phyloP scores from a whole-genome alignment of 2,113 vertebrate genomes.

The Python bivittatus region DNA sequence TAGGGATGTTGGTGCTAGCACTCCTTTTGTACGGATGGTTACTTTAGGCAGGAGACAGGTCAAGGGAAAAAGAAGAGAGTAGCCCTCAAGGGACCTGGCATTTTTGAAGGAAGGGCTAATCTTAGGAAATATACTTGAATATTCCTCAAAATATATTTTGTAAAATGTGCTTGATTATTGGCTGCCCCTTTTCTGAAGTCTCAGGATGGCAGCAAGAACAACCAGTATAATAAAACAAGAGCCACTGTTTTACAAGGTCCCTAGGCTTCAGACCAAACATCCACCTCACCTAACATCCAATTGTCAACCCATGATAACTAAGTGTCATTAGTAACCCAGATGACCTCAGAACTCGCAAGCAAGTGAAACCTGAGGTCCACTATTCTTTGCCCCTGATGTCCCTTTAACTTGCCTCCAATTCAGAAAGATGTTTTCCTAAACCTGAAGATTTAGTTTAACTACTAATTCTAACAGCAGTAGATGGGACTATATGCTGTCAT shows the following conservation, averaged over 20 bases:
- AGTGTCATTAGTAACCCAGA: background rate
- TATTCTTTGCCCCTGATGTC: background rate
- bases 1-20: background rate
- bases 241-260: background rate
- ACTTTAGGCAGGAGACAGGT: background rate
- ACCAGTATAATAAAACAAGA: background rate
- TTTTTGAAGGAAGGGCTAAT: background rate
- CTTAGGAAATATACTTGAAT: background rate
- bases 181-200: background rate
- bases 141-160: background rate
- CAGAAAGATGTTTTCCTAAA: background rate
- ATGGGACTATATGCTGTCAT: background rate
- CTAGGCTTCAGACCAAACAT: background rate
- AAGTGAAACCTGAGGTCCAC: background rate
- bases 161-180: background rate
- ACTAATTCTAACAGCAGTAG: background rate
- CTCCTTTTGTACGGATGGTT: background rate
- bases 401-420: background rate
- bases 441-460: background rate
- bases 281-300: background rate
- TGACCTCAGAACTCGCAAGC: background rate
- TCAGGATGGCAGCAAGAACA: background rate
- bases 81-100: background rate
- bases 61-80: background rate
- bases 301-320: too few species aligned